phyloP scores from a whole-genome alignment of 1,140 invertebrate species.

The Doryteuthis pealeii region DNA sequence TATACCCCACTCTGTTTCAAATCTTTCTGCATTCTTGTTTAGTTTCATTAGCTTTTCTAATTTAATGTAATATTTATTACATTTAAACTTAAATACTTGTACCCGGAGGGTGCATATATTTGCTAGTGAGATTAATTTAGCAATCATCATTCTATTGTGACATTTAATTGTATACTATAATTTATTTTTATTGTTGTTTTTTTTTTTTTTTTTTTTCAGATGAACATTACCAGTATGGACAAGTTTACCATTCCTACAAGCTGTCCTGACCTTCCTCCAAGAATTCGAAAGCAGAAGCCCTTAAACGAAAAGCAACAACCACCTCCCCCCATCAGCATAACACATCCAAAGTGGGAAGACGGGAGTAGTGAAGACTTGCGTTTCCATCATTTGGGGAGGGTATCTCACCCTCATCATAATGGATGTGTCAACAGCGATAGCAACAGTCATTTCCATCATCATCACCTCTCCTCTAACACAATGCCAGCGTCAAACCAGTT shows the following conservation, averaged over 20 bases:
- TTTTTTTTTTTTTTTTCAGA: neutral
- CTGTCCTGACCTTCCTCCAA: neutral
- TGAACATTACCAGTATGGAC: neutral
- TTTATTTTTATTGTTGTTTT: too few relatives aligned
- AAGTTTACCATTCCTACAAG: neutral
- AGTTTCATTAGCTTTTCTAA: too few relatives aligned
- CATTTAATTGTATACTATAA: too few relatives aligned
- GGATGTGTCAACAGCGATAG: too few relatives aligned
- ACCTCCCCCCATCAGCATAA: neutral
- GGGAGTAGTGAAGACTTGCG: slow-evolving; percentile 15
- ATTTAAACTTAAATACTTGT: too few relatives aligned
- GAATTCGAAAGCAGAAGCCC: neutral
- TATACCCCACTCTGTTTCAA: too few relatives aligned
- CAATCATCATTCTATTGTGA: too few relatives aligned
- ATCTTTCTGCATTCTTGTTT: too few relatives aligned
- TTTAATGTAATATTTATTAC: too few relatives aligned
- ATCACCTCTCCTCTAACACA: slow-evolving; percentile 10
- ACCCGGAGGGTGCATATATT: too few relatives aligned
- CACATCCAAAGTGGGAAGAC: slow-evolving; percentile 13
- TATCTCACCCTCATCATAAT: neutral
- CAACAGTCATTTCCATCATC: neutral
- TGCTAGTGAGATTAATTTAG: too few relatives aligned
- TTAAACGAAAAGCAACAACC: neutral
- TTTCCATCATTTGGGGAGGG: neutral
- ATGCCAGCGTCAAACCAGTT: neutral